These are phyloP conservation scores for Ditula angustiorana DNA, from an alignment of 2,888 invertebrate species.

Conservation along the genomic window DNA sequence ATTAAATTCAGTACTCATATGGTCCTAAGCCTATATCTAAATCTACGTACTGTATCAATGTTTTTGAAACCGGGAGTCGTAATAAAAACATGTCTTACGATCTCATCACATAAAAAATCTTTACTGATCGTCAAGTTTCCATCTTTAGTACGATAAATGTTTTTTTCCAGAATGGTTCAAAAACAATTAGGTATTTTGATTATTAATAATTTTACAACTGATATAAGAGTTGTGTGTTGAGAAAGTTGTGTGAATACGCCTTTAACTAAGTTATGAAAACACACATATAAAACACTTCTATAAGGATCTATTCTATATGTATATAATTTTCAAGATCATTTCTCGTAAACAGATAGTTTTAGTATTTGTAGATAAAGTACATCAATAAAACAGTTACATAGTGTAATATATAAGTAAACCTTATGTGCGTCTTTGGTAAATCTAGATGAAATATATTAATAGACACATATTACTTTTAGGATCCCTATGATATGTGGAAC, in stretches of 20 bases:
- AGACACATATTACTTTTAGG: slow-evolving; percentile 19
- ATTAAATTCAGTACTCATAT: too few species aligned
- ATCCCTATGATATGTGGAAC: slow-evolving; percentile 1
- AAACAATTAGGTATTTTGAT: too few species aligned
- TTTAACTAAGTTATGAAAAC: slow-evolving; percentile 46
- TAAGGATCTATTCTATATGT: slow-evolving; percentile 52
- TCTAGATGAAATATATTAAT: slow-evolving; percentile 42
- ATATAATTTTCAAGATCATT: slow-evolving; percentile 57
- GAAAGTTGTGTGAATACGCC: slow-evolving; percentile 48
- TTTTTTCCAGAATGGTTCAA: too few species aligned
- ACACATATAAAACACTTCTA: slow-evolving; percentile 60
- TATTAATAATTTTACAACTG: too few species aligned
- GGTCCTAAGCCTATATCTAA: too few species aligned
- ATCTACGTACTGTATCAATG: too few species aligned
- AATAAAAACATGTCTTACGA: too few species aligned
- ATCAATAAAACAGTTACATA: slow-evolving; percentile 59
- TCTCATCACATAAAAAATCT: too few species aligned
- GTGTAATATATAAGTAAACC: slow-evolving; percentile 62
- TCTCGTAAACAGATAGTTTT: slow-evolving; percentile 59
- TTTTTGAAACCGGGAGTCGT: too few species aligned
- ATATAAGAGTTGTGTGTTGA: too few species aligned
- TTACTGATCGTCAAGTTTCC: too few species aligned
- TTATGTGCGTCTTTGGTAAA: slow-evolving; percentile 38
- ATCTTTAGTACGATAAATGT: too few species aligned
- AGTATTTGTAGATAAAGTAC: slow-evolving; percentile 46